Percentiles rank a stretch among this genome's conserved stretches.
Conservation (phyloP, 2,888 invertebrate species). For the Synanthedon myopaeformis region DNA sequence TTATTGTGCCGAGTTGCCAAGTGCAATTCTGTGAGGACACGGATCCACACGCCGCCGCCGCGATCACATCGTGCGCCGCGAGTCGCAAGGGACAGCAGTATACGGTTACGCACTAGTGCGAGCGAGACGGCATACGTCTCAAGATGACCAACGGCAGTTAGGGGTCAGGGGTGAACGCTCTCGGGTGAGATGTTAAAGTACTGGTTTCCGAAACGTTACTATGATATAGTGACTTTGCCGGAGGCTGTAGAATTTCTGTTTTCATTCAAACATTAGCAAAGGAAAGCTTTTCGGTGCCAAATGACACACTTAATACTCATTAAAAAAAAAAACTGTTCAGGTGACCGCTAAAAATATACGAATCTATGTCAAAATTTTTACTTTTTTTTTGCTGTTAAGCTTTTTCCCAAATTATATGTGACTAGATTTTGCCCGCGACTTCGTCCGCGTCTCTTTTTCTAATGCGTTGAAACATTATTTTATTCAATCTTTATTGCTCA, state of each 20-base stretch:
- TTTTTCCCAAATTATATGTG: no score
- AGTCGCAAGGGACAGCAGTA: constrained; percentile 27
- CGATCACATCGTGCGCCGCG: constrained; percentile 56
- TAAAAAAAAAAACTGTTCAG: no score
- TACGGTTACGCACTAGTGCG: constrained; percentile 6
- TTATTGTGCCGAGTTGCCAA: constrained; percentile 30
- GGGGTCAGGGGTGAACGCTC: constrained; percentile 69
- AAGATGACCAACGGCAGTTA: constrained; percentile 63
- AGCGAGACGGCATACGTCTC: constrained; percentile 36
- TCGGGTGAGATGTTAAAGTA: constrained; percentile 46
- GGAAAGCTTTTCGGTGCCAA: background rate
- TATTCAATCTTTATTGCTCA: no score
- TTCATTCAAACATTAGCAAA: background rate
- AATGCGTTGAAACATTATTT: no score
- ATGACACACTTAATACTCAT: background rate
- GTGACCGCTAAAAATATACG: no score
- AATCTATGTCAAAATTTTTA: no score
- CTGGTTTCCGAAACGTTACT: constrained; percentile 14
- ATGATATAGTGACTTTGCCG: constrained; percentile 23
- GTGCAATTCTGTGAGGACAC: constrained; percentile 66
- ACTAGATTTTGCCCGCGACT: no score
- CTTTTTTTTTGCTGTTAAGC: no score
- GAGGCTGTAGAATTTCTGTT: constrained; percentile 15
- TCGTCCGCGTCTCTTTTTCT: no score
- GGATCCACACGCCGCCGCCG: constrained; percentile 36